Base-by-base conservation (phyloP, 2,797 vertebrate species). In the Tenualosa thibaudeaui region DNA sequence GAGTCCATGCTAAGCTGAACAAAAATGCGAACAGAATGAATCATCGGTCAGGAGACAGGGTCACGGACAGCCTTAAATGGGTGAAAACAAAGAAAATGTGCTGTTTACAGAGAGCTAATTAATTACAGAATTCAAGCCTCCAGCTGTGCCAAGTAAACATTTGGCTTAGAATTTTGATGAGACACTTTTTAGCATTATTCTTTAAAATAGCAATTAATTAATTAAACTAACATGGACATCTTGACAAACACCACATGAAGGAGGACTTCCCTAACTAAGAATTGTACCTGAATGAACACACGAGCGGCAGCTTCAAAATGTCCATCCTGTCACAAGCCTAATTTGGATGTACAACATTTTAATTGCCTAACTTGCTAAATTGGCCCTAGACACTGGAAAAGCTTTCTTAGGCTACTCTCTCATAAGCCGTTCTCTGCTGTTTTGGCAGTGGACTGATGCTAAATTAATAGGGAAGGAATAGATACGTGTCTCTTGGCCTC, bases 401-500 rank as follows among this genome's bases (percentile, higher is more conserved):
- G 71, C 71, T 43, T 46, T 78, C 71, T 78, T 7, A 22, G 40
- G 37, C 71, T 78, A 40, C 40, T 43, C 5, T 40, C 40, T 78
- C 71, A 43, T 78, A 46, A 46, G 71, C 71, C 3, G 68, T 37
- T 78, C 71, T 78, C 71, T 78, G 37, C 71, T 78, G 19, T 78
- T 78, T 43, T 78, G 71, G 71, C 71, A 19, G 37, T 3, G 40
- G 37, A 43, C 89, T 94, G 93, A 94, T 92, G 91, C 91, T 94
- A 94, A 94, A 95, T 95, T 93, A 95, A 95, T 93, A 93, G 93
- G 91, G 91, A 93, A 94, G 93, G 93, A 92, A 94, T 90, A 93
- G 89, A 89, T 89, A 90, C 37, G 15, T 78, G 82, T 92, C 91
- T 91, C 91, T 92, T 89, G 91, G 92, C 91, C 90, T 89, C 91